These are phyloP conservation scores for Hedya salicella DNA, from an alignment of 2,888 invertebrate species.

Conservation along the genomic window DNA sequence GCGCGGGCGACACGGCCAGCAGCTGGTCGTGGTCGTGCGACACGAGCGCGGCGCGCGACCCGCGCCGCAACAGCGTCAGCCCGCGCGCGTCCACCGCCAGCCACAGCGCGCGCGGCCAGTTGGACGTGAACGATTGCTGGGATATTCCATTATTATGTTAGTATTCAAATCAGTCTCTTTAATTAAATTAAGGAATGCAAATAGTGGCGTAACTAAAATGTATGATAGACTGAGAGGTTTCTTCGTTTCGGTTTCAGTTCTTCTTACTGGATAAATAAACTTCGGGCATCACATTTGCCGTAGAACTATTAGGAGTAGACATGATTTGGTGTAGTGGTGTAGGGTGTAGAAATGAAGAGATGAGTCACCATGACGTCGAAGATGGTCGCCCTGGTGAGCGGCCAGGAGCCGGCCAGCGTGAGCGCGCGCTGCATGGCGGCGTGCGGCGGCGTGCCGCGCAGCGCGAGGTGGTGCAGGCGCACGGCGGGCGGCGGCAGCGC, in stretches of 20 bases:
- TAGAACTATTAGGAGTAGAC: no score
- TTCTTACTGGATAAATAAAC: no score
- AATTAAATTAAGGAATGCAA: no score
- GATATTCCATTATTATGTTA: conserved; percentile 38
- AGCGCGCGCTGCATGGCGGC: conserved; percentile 97
- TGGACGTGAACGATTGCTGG: conserved; percentile 97
- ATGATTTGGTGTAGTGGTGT: no score
- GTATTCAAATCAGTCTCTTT: no score
- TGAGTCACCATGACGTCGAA: conserved; percentile 95
- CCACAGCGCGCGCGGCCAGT: conserved; percentile 97
- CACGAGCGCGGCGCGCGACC: conserved; percentile 94
- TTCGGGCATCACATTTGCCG: no score
- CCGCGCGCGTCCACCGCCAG: conserved; percentile 97
- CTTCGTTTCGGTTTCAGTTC: no score
- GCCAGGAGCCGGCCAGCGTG: conserved; percentile 97
- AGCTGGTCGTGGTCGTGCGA: conserved; percentile 96
- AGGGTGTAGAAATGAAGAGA: no score
- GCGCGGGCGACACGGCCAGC: conserved; percentile 95
- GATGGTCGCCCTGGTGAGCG: conserved; percentile 95
- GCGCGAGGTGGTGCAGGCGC: conserved; percentile 95
- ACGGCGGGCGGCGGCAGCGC: conserved; percentile 94
- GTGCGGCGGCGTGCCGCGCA: conserved; percentile 93
- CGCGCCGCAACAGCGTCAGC: conserved; percentile 94
- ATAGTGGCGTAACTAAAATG: no score
- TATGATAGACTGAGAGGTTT: no score